Evolutionary conservation across 2,888 invertebrate genomes (phyloP).

Genomic region (Phorcus lineatus): DNA sequence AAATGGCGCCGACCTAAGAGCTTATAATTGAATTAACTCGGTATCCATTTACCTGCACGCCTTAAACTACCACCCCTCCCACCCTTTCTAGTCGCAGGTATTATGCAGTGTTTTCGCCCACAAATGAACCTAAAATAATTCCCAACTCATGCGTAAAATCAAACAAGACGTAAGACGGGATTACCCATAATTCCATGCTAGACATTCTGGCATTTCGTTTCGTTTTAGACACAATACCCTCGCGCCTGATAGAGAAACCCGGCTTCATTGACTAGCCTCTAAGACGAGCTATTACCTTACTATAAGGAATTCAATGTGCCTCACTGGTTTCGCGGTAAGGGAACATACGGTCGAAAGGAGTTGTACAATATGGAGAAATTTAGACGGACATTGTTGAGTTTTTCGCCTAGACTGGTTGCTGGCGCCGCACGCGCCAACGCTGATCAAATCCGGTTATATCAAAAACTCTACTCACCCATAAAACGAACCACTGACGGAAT

Average conservation of each 20-base stretch:
- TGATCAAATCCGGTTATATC: neutral
- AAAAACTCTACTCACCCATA: neutral
- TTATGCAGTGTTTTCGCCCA: neutral
- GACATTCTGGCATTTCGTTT: neutral
- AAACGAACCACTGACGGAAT: too few relatives aligned
- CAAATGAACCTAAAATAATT: slow-evolving; percentile 10
- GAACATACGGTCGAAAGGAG: neutral
- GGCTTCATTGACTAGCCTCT: neutral
- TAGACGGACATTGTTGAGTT: slow-evolving; percentile 1
- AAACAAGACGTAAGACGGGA: slow-evolving; percentile 1
- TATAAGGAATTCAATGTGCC: neutral
- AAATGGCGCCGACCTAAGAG: too few relatives aligned
- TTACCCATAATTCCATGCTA: neutral
- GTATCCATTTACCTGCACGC: too few relatives aligned
- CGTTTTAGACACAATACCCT: slow-evolving; percentile 5
- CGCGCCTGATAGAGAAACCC: slow-evolving; percentile 1
- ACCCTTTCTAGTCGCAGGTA: too few relatives aligned
- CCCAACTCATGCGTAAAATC: neutral
- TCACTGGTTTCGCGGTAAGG: neutral
- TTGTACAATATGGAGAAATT: neutral
- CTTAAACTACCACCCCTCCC: too few relatives aligned
- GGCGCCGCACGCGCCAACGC: neutral
- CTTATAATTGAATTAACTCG: too few relatives aligned
- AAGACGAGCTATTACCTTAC: neutral
- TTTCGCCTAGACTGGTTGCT: neutral